Base-by-base conservation (phyloP, 2,888 invertebrate genomes). In the Doris montereyensis region DNA sequence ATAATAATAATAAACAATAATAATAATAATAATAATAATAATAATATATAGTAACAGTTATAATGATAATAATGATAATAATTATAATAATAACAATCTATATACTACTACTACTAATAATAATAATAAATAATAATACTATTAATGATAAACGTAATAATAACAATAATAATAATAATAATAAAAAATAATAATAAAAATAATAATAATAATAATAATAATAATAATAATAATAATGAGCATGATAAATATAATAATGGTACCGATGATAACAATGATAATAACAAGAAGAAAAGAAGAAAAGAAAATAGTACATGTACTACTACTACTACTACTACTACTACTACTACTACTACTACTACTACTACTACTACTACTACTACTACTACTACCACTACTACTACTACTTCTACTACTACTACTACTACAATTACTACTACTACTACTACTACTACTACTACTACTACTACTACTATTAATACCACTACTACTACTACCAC, bases 401-500 rank as follows among this genome's bases (percentile, higher is more conserved):
- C 17, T 41, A 41, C 52, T 41, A 13, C n/a, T n/a, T 13, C 8
- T 62, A 62, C 21, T 62, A 62, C 8, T 62, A 62, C 62, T 62
- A n/a, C 8, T 62, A 62, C 62, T 62, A 62, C 62, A 13, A 62
- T 21, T 62, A 62, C 62, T 62, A 62, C 62, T 62, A 62, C 62
- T 62, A 62, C 62, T 62, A 62, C 62, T 62, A 62, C 62, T 62
- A 21, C 62, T 62, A 62, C 62, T 62, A 62, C 62, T 62, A 62
- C 62, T 62, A 21, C 62, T 62, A 62, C 62, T 62, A 62, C 62
- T 62, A 62, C 62, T 62, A 62, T 21, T 62, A 62, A 8, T 62
- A 62, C 62, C n/a, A 62, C 62, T 62, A 62, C 62, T 62, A 62
- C 62, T 62, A 62, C 62, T 62, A 62, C 62, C n/a, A 62, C 62